Evolutionary conservation across 2,113 vertebrate species (phyloP), one percentile per base, ranked within the genome.

Genomic region (Python bivittatus): DNA sequence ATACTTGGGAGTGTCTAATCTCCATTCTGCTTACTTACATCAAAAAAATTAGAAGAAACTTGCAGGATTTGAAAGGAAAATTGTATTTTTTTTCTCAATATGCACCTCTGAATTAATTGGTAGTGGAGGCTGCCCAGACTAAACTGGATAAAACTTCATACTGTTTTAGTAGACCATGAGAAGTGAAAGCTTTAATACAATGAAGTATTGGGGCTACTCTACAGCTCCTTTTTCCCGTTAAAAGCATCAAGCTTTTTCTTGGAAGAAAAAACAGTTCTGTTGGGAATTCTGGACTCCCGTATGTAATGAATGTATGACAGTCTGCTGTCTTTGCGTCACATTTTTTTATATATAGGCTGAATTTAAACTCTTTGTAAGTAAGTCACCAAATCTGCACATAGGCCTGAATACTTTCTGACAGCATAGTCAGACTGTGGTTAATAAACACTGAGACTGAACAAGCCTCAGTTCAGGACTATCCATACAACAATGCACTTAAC

Each of bases 391-490:
- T 95, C 92, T 91, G 86, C 64, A 90, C 23, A 84, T 60, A 94
- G 92, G 87, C 91, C 88, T 57, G 93, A 97, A 95, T 84, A 93
- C 79, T 8, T 87, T 94, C 60, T 96, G 96, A 94, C 94, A 93
- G 93, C 93, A 52, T 92, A 85, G 90, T 92, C 96, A 95, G 86
- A 89, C 92, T 95, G 83, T 92, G 52, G 89, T 88, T 96, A 97
- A 97, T 96, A 96, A 96, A 91, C 92, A 95, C 90, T 94, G 94
- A 94, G 93, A 94, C 92, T 94, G 91, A 96, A 95, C 94, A 95
- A 96, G 95, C 85, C 91, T 96, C 33, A 92, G 96, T 96, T 97
- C 96, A 96, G 87, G 64, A 91, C 92, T 61, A 57, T 93, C 92
- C 96, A 90, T 94, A 93, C 94, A n/a, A 61, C 0, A 0, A 64